Conservation (phyloP, 1,140 invertebrate species). For the Nephila pilipes region DNA sequence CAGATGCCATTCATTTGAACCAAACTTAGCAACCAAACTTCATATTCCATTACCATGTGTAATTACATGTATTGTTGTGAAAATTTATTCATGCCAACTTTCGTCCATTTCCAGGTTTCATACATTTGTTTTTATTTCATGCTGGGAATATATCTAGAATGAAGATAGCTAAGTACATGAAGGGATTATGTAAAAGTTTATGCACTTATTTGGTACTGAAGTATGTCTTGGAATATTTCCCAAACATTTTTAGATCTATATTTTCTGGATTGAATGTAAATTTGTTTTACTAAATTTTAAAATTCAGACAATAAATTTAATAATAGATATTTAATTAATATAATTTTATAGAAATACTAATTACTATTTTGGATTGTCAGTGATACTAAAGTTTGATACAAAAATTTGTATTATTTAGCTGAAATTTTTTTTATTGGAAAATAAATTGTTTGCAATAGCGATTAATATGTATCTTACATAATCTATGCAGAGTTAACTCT, state of each 20-base stretch:
- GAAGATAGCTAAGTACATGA: neutral
- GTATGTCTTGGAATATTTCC: neutral
- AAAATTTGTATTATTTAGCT: too few relatives aligned
- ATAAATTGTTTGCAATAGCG: too few relatives aligned
- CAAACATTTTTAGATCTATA: neutral
- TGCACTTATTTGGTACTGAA: neutral
- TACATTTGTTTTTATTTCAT: slow-evolving; percentile 6
- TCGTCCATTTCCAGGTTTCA: slow-evolving; percentile 51
- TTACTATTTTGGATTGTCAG: too few relatives aligned
- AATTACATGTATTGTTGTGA: slow-evolving; percentile 50
- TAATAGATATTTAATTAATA: too few relatives aligned
- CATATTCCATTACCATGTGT: slow-evolving; percentile 65
- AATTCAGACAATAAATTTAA: neutral
- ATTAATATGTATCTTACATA: too few relatives aligned
- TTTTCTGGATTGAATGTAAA: neutral
- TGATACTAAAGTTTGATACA: too few relatives aligned
- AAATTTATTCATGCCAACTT: slow-evolving; percentile 58
- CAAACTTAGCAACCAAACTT: slow-evolving; percentile 73
- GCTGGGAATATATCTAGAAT: neutral
- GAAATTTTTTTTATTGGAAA: too few relatives aligned
- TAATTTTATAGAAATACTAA: too few relatives aligned
- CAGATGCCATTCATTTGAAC: slow-evolving; percentile 55
- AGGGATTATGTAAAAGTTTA: neutral
- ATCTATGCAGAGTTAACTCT: too few relatives aligned
- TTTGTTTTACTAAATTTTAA: neutral